Percentiles rank a stretch among this genome's conserved stretches.
These are phyloP conservation scores for Paradisaea rubra DNA, from an alignment of 2,113 vertebrate genomes.

Conservation along the genomic window DNA sequence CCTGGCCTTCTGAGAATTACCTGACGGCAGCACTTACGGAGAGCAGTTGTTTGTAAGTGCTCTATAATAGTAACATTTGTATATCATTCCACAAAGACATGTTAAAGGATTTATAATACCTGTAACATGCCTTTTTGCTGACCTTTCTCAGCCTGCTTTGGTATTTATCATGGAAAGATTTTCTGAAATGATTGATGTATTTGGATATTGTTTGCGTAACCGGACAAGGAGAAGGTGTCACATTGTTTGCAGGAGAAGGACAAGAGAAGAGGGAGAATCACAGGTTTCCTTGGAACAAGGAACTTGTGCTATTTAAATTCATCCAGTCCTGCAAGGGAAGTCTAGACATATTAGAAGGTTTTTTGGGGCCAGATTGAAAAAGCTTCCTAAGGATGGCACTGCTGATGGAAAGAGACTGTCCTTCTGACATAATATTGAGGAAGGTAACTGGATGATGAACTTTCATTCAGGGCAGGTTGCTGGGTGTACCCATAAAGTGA, in stretches of 20 bases:
- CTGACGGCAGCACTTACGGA: neutral
- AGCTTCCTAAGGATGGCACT: neutral
- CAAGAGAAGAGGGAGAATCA: neutral
- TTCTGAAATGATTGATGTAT: constrained; percentile 27
- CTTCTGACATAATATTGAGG: neutral
- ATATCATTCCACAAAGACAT: neutral
- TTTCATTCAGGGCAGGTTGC: neutral
- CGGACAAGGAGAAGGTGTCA: neutral
- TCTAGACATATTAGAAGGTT: neutral
- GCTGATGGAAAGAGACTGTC: neutral
- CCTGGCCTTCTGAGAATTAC: neutral
- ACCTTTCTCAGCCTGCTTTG: constrained; percentile 43
- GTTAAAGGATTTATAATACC: neutral
- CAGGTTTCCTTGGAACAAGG: neutral
- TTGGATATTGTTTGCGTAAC: neutral
- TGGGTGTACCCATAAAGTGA: too few relatives aligned
- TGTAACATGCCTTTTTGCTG: neutral
- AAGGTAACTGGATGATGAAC: neutral
- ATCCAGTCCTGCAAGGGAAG: neutral
- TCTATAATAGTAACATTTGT: neutral
- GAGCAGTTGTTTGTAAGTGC: neutral
- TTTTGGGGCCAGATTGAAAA: neutral
- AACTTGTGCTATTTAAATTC: neutral
- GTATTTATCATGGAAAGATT: constrained; percentile 21
- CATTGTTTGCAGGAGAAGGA: neutral